A percentile compares a stretch with the other conserved stretches of the same genome.
phyloP scores from a whole-genome alignment of 2,888 invertebrate genomes.

The Parnassius glacialis region DNA sequence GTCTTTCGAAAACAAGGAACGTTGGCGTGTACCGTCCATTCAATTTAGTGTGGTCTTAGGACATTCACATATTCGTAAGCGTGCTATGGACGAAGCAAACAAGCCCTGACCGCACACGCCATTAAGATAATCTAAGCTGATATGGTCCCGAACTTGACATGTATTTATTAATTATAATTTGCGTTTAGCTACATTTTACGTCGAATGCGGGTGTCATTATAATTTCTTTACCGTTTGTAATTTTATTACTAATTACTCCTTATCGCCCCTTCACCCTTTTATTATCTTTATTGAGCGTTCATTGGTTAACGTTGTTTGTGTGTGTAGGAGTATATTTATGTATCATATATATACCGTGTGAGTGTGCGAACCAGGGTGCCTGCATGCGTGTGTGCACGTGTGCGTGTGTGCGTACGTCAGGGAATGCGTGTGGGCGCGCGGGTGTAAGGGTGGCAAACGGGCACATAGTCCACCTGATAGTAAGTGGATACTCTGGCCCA shows the following conservation, averaged over 20 bases:
- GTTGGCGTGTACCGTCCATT: constrained; percentile 2
- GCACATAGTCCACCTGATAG: too few relatives aligned
- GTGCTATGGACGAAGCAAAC: constrained; percentile 53
- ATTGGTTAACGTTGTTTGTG: background rate
- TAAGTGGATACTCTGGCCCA: too few relatives aligned
- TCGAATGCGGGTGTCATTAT: constrained; percentile 15
- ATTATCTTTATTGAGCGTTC: constrained; percentile 9
- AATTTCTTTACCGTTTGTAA: constrained; percentile 18
- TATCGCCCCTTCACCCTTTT: constrained; percentile 12
- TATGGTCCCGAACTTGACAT: constrained; percentile 51
- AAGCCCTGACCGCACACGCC: constrained; percentile 62
- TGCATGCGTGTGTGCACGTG: too few relatives aligned
- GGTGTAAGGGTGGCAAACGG: too few relatives aligned
- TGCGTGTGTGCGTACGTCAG: too few relatives aligned
- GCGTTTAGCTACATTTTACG: constrained; percentile 14
- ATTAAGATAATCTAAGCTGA: constrained; percentile 64
- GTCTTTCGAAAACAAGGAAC: constrained; percentile 10
- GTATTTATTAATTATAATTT: constrained; percentile 40
- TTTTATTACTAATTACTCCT: constrained; percentile 18
- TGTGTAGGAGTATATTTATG: background rate
- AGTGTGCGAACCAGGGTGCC: too few relatives aligned
- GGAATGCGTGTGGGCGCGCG: too few relatives aligned
- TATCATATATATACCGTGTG: too few relatives aligned
- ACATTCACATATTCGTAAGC: constrained; percentile 21
- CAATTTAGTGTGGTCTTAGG: constrained; percentile 22